Conservation (phyloP, 2,888 invertebrate genomes). For the Diarsia brunnea region DNA sequence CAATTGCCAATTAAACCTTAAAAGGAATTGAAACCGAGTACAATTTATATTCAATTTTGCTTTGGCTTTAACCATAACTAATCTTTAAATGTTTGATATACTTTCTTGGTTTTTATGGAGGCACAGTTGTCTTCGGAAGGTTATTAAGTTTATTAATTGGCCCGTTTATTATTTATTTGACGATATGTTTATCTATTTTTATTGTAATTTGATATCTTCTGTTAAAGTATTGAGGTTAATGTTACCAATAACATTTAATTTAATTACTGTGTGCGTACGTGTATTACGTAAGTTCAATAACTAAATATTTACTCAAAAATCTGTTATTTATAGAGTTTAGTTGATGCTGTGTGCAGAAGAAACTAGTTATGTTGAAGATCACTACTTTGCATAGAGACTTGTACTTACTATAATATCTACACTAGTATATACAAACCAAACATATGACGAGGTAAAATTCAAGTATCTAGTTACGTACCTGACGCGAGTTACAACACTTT, state of each 20-base stretch:
- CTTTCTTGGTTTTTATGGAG: constrained; percentile 61
- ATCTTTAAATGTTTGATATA: constrained; percentile 71
- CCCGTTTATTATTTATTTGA: constrained; percentile 31
- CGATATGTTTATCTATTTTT: constrained; percentile 30
- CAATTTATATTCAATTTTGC: constrained; percentile 72
- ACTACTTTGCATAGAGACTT: constrained; percentile 20
- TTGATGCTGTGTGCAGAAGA: constrained; percentile 19
- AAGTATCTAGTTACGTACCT: neutral
- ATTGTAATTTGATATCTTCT: constrained; percentile 30
- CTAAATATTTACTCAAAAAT: constrained; percentile 37
- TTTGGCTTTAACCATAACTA: constrained; percentile 68
- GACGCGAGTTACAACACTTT: neutral
- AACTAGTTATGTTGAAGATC: constrained; percentile 44
- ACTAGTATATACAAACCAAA: neutral
- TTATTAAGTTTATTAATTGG: constrained; percentile 51
- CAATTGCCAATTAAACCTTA: constrained; percentile 68
- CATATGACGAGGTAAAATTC: neutral
- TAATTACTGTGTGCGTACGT: constrained; percentile 25
- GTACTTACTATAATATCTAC: neutral
- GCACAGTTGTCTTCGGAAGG: constrained; percentile 36
- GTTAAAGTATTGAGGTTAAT: constrained; percentile 51
- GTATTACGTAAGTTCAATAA: constrained; percentile 33
- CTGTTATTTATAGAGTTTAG: constrained; percentile 28
- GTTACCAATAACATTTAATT: constrained; percentile 41
- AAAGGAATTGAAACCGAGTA: constrained; percentile 65